Evolutionary conservation across 1,140 invertebrate genomes (phyloP).

Genomic region (Diorhabda carinulata): DNA sequence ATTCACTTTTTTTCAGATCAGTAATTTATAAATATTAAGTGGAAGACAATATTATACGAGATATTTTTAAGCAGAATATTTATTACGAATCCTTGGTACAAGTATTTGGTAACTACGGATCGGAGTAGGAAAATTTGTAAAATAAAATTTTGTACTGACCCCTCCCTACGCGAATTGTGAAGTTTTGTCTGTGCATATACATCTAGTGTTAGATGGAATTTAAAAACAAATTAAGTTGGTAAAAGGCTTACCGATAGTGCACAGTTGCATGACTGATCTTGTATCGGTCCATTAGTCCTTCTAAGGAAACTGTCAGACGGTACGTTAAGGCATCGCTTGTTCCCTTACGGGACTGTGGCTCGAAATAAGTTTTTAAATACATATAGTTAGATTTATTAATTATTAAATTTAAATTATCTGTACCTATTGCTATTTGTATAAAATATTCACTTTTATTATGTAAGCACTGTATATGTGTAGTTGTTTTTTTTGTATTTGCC

Average conservation of each 20-base stretch:
- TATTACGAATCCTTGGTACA: neutral
- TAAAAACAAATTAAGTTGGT: constrained; percentile 11
- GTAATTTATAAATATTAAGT: too few species aligned
- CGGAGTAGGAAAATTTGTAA: constrained; percentile 3
- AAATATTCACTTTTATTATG: constrained; percentile 45
- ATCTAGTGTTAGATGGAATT: constrained; percentile 3
- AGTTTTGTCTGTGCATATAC: constrained; percentile 38
- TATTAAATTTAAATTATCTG: constrained; percentile 48
- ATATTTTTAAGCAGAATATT: neutral
- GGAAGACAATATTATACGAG: too few species aligned
- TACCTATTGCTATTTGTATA: constrained; percentile 48
- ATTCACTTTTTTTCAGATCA: too few species aligned
- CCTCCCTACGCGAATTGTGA: constrained; percentile 34
- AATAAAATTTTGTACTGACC: constrained; percentile 32
- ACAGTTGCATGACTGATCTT: constrained; percentile 39
- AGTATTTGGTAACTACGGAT: neutral
- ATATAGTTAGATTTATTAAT: constrained; percentile 37
- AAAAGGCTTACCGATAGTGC: constrained; percentile 38
- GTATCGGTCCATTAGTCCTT: constrained; percentile 13
- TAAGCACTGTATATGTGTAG: constrained; percentile 49
- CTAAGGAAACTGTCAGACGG: constrained; percentile 34
- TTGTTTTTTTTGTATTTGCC: constrained; percentile 48
- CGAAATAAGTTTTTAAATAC: constrained; percentile 20
- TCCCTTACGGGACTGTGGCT: constrained; percentile 7
- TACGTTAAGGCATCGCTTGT: constrained; percentile 44